phyloP scores from a whole-genome alignment of 2,113 vertebrate genomes.

The Lagopus muta region DNA sequence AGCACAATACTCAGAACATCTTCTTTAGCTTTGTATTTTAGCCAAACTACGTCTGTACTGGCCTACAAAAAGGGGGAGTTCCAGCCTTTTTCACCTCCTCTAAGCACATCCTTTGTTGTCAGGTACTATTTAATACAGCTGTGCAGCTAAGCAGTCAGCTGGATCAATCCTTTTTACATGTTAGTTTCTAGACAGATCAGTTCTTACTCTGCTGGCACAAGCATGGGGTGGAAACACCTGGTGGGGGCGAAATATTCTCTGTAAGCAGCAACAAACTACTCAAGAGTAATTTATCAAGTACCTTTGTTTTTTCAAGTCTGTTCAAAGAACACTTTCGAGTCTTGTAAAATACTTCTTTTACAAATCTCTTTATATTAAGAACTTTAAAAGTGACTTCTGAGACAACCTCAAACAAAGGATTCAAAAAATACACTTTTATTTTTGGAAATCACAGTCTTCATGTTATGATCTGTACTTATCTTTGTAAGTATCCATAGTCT shows the following conservation, averaged over 20 bases:
- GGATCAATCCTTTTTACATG: neutral
- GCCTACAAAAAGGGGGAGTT: neutral
- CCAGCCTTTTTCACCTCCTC: neutral
- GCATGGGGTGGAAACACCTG: constrained; percentile 43
- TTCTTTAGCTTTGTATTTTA: neutral
- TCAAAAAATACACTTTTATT: constrained; percentile 15
- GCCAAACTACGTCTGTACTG: neutral
- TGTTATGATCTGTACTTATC: neutral
- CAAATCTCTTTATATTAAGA: constrained; percentile 21
- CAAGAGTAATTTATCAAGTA: constrained; percentile 54
- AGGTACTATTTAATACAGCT: neutral
- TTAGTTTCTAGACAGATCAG: neutral
- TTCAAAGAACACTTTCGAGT: constrained; percentile 64
- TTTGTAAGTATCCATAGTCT: neutral
- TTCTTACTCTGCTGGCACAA: constrained; percentile 49
- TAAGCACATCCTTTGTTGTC: constrained; percentile 2
- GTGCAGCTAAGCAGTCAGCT: neutral
- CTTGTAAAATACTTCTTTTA: constrained; percentile 45
- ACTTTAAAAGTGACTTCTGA: constrained; percentile 64
- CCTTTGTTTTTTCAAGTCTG: constrained; percentile 41
- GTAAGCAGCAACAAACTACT: constrained; percentile 46
- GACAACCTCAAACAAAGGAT: constrained; percentile 51
- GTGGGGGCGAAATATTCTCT: constrained; percentile 12
- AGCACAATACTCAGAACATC: neutral
- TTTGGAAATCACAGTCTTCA: neutral